Evolutionary conservation across 2,797 vertebrate species (phyloP).

Genomic region (Rousettus madagascariensis): DNA sequence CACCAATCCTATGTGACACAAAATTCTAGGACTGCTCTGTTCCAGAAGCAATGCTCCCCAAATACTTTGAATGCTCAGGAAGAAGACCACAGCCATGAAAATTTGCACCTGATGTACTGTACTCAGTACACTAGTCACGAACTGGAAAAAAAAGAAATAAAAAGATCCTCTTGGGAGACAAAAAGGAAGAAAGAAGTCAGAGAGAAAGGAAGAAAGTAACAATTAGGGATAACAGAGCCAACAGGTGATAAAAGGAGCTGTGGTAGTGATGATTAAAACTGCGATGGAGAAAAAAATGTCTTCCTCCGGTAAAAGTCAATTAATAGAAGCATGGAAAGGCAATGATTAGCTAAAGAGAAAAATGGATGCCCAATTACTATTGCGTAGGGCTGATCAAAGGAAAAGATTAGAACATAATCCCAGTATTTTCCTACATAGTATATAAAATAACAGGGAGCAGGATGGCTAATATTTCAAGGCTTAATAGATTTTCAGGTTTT

Average conservation of each 20-base stretch:
- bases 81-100: neutral
- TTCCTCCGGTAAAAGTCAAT: neutral
- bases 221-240: neutral
- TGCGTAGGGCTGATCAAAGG: neutral
- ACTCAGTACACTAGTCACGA: neutral
- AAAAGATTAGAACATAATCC: neutral
- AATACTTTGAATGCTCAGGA: neutral
- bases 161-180: neutral
- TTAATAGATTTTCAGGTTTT: conserved; percentile 57
- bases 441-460: conserved; percentile 26
- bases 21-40: neutral
- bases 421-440: neutral
- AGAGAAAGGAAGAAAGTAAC: neutral
- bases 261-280: neutral
- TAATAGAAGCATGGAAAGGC: neutral
- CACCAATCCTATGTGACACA: neutral
- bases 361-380: neutral
- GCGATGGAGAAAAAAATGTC: neutral
- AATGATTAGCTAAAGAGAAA: neutral
- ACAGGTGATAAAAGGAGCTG: neutral
- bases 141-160: neutral
- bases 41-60: neutral
- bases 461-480: conserved; percentile 53
- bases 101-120: neutral
- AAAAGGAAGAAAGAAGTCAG: neutral